Conservation (phyloP, 2,113 vertebrate species). For the Notiomystis cincta region DNA sequence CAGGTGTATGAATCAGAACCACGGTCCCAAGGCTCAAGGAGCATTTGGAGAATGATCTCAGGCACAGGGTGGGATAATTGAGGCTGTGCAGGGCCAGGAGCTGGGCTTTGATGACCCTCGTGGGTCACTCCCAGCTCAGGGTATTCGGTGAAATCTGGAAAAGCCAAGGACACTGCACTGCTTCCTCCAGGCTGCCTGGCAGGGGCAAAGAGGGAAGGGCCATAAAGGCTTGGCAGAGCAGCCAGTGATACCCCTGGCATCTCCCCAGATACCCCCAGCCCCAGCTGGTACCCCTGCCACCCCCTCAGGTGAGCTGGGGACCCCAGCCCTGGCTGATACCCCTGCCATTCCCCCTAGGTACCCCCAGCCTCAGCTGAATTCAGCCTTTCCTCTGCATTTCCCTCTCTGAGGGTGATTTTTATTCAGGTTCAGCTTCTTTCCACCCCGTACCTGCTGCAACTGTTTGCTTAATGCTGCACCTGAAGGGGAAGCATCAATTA, state of each 20-base stretch:
- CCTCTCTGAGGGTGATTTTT: background rate
- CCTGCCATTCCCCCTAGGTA: too few species aligned
- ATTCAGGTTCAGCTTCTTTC: background rate
- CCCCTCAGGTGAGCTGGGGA: too few species aligned
- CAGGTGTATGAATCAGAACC: background rate
- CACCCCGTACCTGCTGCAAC: background rate
- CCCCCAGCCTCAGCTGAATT: background rate
- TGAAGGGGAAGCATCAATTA: constrained; percentile 15
- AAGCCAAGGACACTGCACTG: accelerated
- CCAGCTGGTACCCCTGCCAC: too few species aligned
- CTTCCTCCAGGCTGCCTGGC: background rate
- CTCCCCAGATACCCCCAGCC: too few species aligned
- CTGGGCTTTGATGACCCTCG: background rate
- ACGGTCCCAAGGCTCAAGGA: background rate
- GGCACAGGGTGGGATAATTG: background rate
- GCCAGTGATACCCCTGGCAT: background rate
- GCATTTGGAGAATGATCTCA: accelerated
- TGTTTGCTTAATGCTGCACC: background rate
- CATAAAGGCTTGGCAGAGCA: background rate
- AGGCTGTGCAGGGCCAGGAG: background rate
- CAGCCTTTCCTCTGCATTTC: background rate
- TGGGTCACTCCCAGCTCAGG: background rate
- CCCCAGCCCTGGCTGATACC: too few species aligned
- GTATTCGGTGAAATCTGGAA: background rate
- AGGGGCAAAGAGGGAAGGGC: too few species aligned